phyloP scores from a whole-genome alignment of 1,140 invertebrate species.

The Bilobella aurantiaca region DNA sequence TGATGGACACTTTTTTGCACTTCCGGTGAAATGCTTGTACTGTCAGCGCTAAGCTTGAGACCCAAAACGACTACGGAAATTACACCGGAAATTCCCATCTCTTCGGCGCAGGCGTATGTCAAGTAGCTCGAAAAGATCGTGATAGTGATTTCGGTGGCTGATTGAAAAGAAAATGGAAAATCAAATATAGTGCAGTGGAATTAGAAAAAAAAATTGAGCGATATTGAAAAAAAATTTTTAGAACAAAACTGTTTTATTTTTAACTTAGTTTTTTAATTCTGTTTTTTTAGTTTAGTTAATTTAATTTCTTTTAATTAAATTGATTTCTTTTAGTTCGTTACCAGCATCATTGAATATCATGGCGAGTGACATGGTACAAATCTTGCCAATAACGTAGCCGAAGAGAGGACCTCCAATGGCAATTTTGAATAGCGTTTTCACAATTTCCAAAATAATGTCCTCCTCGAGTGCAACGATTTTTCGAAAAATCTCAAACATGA shows the following conservation, averaged over 20 bases:
- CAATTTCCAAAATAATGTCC: conserved; percentile 5
- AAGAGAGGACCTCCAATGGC: conserved; percentile 39
- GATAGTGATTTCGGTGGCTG: conserved; percentile 41
- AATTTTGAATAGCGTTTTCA: conserved; percentile 31
- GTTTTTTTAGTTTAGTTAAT: no score
- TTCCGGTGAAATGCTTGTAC: conserved; percentile 43
- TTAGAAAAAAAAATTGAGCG: conserved; percentile 35
- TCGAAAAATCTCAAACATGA: conserved; percentile 38
- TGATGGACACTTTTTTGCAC: conserved; percentile 42
- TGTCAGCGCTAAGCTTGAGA: conserved; percentile 39
- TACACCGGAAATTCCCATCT: conserved; percentile 42
- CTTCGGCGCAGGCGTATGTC: conserved; percentile 41
- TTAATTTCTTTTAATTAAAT: no score
- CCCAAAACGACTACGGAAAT: conserved; percentile 43
- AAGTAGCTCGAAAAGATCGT: conserved; percentile 42
- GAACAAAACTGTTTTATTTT: no score
- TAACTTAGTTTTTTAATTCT: no score
- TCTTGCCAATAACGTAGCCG: conserved; percentile 40
- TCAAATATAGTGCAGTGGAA: conserved; percentile 38
- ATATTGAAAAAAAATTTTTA: conserved; percentile 37
- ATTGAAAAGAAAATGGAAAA: neutral
- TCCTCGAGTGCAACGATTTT: neutral
- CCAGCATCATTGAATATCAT: conserved; percentile 40
- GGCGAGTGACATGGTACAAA: conserved; percentile 39
- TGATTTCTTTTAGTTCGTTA: conserved; percentile 23